Evolutionary conservation across 2,888 invertebrate genomes (phyloP), one percentile per base, ranked within the genome.

Genomic region (Epistrophe eligans): DNA sequence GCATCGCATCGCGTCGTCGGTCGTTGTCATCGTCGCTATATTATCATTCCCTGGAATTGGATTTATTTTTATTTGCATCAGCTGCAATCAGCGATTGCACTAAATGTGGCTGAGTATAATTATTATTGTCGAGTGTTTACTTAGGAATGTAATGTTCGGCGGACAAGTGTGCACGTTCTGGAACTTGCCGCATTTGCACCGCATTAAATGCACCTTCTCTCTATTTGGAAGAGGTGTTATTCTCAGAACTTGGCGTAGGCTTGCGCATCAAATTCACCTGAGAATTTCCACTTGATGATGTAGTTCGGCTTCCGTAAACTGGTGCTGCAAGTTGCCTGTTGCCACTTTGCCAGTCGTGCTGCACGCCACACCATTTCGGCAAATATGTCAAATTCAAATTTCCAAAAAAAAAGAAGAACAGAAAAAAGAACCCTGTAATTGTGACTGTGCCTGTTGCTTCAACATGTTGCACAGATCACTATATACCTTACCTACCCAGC

Each of bases 391-490:
- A 67, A 79, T 60, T 79, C 24, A 43, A 48, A 64, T 62, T 45
- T 32, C 8, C 7, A 1, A 55, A 70, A 67, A 15, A 52, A 24
- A 43, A 70, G 28, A 62, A 62, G 1, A 17, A 55, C 57, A 62
- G 1, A 17, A 38, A 11, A 10, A 6, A 5, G 17, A 32, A 57
- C 5, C 6, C n/a, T n/a, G n/a, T n/a, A n/a, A n/a, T n/a, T 35
- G 13, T 7, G 11, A 13, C 66, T 11, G 7, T 15, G 40, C 71
- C 50, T 82, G 82, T 77, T 72, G 77, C 77, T 52, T 76, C 81
- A 70, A 81, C 76, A 71, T 79, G 77, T 73, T 76, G 81, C 76
- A 38, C 13, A n/a, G n/a, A n/a, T n/a, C n/a, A n/a, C n/a, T n/a
- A n/a, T 50, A 17, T 24, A 24, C n/a, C n/a, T n/a, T n/a, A n/a